Evolutionary conservation across 2,113 vertebrate genomes (phyloP).

Genomic region (Regulus satrapa): DNA sequence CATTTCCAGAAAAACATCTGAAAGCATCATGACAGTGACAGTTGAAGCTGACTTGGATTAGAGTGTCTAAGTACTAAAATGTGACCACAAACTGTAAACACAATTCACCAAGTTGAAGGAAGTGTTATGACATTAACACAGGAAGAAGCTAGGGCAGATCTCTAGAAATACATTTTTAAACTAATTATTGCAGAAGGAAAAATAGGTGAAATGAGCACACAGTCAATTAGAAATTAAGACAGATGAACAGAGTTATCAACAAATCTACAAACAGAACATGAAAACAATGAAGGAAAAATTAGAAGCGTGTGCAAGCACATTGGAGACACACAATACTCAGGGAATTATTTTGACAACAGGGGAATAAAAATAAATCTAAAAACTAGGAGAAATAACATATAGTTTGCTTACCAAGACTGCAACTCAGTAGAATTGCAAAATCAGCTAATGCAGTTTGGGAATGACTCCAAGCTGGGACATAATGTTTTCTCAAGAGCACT

Average conservation of each 20-base stretch:
- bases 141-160: not conserved
- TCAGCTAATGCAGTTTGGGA: slow-evolving; percentile 1
- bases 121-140: not conserved
- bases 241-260: not conserved
- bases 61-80: not conserved
- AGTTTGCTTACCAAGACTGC: not conserved
- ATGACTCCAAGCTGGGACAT: not conserved
- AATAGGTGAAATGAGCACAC: not conserved
- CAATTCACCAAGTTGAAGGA: not conserved
- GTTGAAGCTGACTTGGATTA: not conserved
- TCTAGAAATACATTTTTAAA: not conserved
- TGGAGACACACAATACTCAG: not conserved
- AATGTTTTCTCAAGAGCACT: not conserved
- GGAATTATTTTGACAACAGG: not conserved
- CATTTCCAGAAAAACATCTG: not conserved
- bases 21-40: not conserved
- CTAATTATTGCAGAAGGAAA: not conserved
- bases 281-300: not conserved
- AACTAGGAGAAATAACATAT: not conserved
- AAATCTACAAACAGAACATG: not conserved
- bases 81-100: not conserved
- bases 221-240: not conserved
- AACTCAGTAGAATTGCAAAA: not conserved
- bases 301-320: not conserved
- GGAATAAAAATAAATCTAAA: not conserved